Evolutionary conservation across 1,140 invertebrate species (phyloP).

Genomic region (Octopus bimaculoides): DNA sequence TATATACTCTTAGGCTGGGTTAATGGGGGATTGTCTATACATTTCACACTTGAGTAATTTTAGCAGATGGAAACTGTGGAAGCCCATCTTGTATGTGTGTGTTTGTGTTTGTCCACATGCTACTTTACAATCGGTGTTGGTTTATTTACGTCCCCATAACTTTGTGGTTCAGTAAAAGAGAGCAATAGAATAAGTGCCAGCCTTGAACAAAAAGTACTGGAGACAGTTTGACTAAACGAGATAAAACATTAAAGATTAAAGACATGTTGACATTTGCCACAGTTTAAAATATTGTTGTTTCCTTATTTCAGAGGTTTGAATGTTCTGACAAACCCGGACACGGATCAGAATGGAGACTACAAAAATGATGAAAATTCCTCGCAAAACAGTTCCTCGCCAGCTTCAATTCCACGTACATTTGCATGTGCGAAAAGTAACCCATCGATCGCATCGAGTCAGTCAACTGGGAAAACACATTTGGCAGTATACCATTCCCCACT

Average conservation of each 20-base stretch:
- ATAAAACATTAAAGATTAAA: background rate
- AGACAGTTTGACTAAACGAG: no score
- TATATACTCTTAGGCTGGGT: no score
- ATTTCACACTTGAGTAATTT: no score
- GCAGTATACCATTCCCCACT: background rate
- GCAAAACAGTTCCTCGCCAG: background rate
- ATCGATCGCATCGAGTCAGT: background rate
- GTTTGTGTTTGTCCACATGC: background rate
- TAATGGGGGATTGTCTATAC: no score
- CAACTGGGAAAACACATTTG: background rate
- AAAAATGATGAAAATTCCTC: conserved; percentile 3
- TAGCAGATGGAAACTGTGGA: no score
- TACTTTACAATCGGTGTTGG: background rate
- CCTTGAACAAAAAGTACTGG: background rate
- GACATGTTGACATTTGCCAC: background rate
- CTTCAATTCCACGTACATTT: background rate
- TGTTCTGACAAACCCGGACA: background rate
- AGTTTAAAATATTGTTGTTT: background rate
- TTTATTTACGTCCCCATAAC: background rate
- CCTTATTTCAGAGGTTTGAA: background rate
- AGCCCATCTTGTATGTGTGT: no score
- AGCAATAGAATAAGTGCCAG: background rate
- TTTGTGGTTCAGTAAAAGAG: background rate
- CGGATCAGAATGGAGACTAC: background rate
- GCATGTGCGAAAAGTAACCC: background rate